These are phyloP conservation scores for Drosophila tani DNA, from an alignment of 1,140 invertebrate species.

Conservation along the genomic window DNA sequence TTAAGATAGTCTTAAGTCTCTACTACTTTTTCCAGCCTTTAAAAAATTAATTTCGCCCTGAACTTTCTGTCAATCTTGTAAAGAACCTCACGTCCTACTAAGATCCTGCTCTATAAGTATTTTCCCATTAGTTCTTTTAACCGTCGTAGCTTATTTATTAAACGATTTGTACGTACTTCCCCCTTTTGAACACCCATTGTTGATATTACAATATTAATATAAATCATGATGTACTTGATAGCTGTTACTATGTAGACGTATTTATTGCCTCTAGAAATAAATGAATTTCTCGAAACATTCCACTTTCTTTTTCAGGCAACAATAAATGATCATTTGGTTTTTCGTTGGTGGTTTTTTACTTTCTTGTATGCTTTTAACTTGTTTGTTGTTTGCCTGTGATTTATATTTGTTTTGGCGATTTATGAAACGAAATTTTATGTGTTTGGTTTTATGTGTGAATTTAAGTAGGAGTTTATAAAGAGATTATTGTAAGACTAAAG, in stretches of 20 bases:
- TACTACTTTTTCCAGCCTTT: neutral
- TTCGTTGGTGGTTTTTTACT: constrained; percentile 40
- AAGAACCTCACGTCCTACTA: constrained; percentile 14
- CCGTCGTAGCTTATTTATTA: constrained; percentile 31
- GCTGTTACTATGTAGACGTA: constrained; percentile 31
- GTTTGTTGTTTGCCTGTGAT: constrained; percentile 22
- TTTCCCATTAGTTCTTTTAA: constrained; percentile 3
- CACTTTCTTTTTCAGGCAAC: constrained; percentile 15
- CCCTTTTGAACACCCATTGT: constrained; percentile 22
- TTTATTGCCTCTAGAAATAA: constrained; percentile 52
- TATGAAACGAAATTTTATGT: constrained; percentile 2
- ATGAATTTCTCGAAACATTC: constrained; percentile 23
- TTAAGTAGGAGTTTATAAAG: neutral
- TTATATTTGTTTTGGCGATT: constrained; percentile 1
- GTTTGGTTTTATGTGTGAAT: neutral
- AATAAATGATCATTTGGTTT: constrained; percentile 33
- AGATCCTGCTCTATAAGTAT: constrained; percentile 33
- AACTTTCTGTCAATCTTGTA: constrained; percentile 33
- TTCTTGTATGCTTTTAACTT: constrained; percentile 38
- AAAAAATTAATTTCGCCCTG: neutral
- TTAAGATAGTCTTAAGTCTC: constrained; percentile 34
- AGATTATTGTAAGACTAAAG: neutral
- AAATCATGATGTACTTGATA: constrained; percentile 34
- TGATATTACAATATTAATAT: constrained; percentile 42
- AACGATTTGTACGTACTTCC: constrained; percentile 34